Conservation (phyloP, 2,113 vertebrate genomes). For the Cyprinodon brontotheroides region DNA sequence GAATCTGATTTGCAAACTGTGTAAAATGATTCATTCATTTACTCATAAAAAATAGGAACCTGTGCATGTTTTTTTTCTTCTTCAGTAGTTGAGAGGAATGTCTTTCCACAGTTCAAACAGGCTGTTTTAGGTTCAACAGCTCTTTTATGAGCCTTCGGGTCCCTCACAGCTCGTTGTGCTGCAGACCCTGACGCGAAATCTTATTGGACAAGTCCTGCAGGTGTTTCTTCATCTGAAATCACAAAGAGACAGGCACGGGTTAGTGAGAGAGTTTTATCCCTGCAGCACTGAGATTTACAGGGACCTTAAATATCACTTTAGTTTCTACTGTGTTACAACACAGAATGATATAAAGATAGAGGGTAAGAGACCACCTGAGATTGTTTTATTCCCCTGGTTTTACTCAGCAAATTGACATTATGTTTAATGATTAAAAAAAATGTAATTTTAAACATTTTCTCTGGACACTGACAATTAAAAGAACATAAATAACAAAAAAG, state of each 20-base stretch:
- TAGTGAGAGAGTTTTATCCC: neutral
- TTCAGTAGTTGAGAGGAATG: neutral
- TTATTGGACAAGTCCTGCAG: conserved; percentile 91
- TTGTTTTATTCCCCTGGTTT: too few species aligned
- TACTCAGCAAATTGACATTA: too few species aligned
- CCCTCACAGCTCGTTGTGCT: conserved; percentile 91
- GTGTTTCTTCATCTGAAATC: conserved; percentile 93
- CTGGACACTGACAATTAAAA: neutral
- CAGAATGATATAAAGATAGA: too few species aligned
- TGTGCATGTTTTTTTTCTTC: conserved; percentile 2
- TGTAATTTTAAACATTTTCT: neutral
- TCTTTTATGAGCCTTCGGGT: neutral
- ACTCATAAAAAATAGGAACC: conserved; percentile 36
- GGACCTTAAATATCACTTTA: neutral
- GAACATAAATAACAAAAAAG: too few species aligned
- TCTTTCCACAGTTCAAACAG: neutral
- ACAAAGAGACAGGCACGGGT: neutral
- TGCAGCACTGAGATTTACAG: neutral
- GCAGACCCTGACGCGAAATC: conserved; percentile 86
- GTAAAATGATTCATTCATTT: conserved; percentile 22
- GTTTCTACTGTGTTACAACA: neutral
- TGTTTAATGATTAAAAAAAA: too few species aligned
- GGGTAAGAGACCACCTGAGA: too few species aligned
- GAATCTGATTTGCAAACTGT: conserved; percentile 5
- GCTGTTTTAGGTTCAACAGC: neutral